Conservation (phyloP, 2,113 vertebrate genomes). For the Actenoides hombroni region DNA sequence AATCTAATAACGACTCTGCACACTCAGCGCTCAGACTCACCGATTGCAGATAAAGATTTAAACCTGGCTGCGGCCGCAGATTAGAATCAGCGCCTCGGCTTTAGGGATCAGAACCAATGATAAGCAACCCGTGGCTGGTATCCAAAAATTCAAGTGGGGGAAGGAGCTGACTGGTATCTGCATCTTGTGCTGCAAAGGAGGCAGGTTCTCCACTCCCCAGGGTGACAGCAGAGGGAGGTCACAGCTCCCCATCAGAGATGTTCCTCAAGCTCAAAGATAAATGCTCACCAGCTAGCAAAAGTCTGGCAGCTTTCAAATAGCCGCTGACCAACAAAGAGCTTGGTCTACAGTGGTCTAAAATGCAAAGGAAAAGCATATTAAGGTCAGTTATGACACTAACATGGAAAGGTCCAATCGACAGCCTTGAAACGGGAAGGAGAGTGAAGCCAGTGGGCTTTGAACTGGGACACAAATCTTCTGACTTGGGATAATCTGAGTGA, state of each 20-base stretch:
- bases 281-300: neutral
- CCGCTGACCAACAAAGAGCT: neutral
- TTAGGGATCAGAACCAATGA: constrained; percentile 33
- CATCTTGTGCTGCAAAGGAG: neutral
- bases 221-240: neutral
- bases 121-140: constrained; percentile 9
- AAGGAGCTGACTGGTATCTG: neutral
- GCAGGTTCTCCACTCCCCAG: neutral
- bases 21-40: constrained; percentile 62
- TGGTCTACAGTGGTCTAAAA: neutral
- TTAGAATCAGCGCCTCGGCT: constrained; percentile 55
- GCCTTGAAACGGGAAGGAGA: neutral
- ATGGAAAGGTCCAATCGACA: neutral
- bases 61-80: constrained; percentile 43
- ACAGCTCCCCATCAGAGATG: neutral
- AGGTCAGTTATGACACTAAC: neutral
- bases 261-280: neutral
- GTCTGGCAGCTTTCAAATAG: neutral
- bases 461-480: neutral
- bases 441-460: rapidly evolving
- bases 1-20: constrained; percentile 71
- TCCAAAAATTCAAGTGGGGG: neutral
- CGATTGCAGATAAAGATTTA: constrained; percentile 55
- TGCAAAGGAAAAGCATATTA: neutral
- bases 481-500: neutral